Evolutionary conservation across 2,797 vertebrate genomes (phyloP).

Genomic region (Enoplosus armatus): DNA sequence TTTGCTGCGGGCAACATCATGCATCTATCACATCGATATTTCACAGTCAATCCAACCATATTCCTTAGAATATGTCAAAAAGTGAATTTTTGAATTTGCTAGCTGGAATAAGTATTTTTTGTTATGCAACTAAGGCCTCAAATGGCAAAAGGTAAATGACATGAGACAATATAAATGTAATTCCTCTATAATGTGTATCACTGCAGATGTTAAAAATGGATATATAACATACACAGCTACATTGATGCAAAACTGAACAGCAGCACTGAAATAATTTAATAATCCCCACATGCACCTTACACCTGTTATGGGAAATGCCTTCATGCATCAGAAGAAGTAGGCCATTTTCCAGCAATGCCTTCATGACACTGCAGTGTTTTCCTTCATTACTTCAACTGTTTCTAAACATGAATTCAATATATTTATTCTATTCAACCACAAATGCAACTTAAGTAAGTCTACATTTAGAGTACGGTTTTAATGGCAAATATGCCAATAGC

Average conservation of each 20-base stretch:
- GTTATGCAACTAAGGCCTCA: background rate
- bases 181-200: background rate
- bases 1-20: background rate
- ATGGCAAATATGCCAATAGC: background rate
- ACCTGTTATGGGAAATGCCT: background rate
- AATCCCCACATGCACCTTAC: background rate
- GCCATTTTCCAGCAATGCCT: slow-evolving; percentile 2
- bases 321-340: background rate
- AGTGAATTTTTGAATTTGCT: background rate
- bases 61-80: background rate
- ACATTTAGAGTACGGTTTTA: background rate
- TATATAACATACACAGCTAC: too few species aligned
- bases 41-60: background rate
- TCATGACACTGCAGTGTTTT: background rate
- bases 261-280: slow-evolving; percentile 1
- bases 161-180: background rate
- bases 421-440: background rate
- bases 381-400: background rate
- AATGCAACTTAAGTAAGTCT: background rate
- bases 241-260: background rate
- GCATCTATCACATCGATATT: background rate
- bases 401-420: background rate
- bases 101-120: background rate
- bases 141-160: background rate
- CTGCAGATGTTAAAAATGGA: background rate